Percentiles rank a stretch among this genome's conserved stretches.
phyloP scores from a whole-genome alignment of 2,888 invertebrate genomes.

The Amiota minor region DNA sequence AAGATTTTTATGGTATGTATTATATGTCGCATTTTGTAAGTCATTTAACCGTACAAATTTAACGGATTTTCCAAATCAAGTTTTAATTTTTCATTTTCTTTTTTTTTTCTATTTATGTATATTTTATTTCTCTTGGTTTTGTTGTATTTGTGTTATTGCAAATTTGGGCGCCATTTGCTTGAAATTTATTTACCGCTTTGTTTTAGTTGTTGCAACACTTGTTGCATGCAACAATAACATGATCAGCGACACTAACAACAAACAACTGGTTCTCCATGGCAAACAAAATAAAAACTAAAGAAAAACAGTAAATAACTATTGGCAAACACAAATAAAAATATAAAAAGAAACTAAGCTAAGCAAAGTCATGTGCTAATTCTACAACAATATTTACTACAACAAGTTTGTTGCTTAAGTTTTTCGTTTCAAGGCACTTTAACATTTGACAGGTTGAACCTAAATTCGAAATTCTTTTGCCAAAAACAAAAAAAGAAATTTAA shows the following conservation, averaged over 20 bases:
- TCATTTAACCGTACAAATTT: slow-evolving; percentile 54
- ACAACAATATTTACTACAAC: slow-evolving; percentile 26
- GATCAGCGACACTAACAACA: not conserved
- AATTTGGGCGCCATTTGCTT: slow-evolving; percentile 11
- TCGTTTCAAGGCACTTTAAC: slow-evolving; percentile 34
- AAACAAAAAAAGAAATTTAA: slow-evolving; percentile 6
- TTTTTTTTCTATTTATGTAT: slow-evolving; percentile 10
- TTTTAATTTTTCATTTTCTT: slow-evolving; percentile 35
- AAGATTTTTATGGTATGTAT: too few species aligned
- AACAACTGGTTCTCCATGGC: slow-evolving; percentile 19
- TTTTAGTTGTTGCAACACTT: slow-evolving; percentile 8
- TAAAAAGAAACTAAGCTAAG: slow-evolving; percentile 12
- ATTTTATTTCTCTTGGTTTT: slow-evolving; percentile 11
- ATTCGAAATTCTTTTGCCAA: not conserved
- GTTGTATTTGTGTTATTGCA: not conserved
- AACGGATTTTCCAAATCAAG: slow-evolving; percentile 60
- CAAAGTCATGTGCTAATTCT: slow-evolving; percentile 47
- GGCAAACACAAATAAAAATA: not conserved
- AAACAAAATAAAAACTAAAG: not conserved
- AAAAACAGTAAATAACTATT: slow-evolving; percentile 12
- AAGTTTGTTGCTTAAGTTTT: slow-evolving; percentile 63
- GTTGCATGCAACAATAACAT: not conserved
- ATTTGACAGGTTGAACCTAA: slow-evolving; percentile 9
- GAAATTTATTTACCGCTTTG: slow-evolving; percentile 8
- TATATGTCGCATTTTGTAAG: not conserved